Conservation (phyloP, 2,113 vertebrate genomes). For the Peromyscus californicus region DNA sequence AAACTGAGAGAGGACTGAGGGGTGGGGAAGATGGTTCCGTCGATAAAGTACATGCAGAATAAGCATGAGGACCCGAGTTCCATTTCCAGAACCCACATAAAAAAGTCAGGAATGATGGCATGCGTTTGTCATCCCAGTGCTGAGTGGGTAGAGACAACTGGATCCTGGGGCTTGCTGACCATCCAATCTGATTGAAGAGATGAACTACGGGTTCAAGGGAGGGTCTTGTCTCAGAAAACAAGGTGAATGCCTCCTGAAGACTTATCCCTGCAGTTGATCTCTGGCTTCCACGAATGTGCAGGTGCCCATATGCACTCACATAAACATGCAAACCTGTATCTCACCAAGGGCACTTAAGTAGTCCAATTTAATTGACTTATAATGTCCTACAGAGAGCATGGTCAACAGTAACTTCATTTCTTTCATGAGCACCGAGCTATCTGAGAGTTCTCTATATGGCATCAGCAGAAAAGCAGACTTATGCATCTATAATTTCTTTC, state of each 20-base stretch:
- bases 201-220: not conserved
- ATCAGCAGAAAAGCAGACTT: not conserved
- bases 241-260: not conserved
- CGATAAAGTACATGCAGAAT: not conserved
- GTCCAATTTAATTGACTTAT: not conserved
- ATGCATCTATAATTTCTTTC: slow-evolving; percentile 13
- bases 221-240: not conserved
- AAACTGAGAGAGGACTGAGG: not conserved
- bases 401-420: not conserved
- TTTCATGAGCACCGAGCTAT: not conserved
- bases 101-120: not conserved
- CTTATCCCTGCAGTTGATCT: not conserved
- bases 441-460: not conserved
- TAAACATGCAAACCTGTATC: not conserved
- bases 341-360: not conserved
- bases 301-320: not conserved
- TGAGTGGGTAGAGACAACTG: too few species aligned
- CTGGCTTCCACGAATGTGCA: not conserved
- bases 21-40: not conserved
- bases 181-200: not conserved
- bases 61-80: not conserved
- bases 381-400: not conserved
- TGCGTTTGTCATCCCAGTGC: not conserved
- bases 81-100: not conserved
- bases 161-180: not conserved